Conservation (phyloP, 2,113 vertebrate species). For the Gyps fulvus region DNA sequence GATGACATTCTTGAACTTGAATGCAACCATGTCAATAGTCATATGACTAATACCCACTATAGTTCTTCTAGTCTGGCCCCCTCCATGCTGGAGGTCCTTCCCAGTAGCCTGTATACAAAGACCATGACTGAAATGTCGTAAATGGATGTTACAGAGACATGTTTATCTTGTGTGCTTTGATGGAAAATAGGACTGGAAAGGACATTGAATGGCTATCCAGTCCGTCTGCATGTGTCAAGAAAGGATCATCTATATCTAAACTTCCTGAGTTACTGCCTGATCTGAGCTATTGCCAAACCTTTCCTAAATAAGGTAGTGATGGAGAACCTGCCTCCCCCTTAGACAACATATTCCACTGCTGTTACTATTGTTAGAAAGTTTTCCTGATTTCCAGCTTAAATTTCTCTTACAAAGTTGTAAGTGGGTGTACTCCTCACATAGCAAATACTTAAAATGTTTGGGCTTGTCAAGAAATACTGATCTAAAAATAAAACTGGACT, state of each 20-base stretch:
- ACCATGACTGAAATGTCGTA: not conserved
- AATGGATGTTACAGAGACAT: fast-evolving
- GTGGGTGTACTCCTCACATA: not conserved
- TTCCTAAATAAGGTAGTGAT: not conserved
- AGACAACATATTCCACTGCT: not conserved
- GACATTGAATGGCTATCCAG: not conserved
- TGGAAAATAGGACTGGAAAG: not conserved
- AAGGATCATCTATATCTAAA: not conserved
- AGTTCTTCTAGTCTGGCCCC: not conserved
- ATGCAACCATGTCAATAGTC: not conserved
- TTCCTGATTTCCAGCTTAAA: not conserved
- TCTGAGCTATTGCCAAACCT: not conserved
- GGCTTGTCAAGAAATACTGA: not conserved
- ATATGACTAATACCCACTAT: not conserved
- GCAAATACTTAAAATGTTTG: not conserved
- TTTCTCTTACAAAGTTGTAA: not conserved
- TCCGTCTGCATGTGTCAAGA: not conserved
- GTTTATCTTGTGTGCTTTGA: not conserved
- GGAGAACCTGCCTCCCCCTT: not conserved
- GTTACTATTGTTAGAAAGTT: conserved; percentile 12
- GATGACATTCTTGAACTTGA: not conserved
- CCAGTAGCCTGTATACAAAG: not conserved
- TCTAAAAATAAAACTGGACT: not conserved
- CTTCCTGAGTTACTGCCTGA: not conserved
- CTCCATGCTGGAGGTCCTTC: not conserved